A percentile compares a stretch with the other conserved stretches of the same genome.
phyloP scores from a whole-genome alignment of 2,113 vertebrate species.

The Paedocypris sp. region DNA sequence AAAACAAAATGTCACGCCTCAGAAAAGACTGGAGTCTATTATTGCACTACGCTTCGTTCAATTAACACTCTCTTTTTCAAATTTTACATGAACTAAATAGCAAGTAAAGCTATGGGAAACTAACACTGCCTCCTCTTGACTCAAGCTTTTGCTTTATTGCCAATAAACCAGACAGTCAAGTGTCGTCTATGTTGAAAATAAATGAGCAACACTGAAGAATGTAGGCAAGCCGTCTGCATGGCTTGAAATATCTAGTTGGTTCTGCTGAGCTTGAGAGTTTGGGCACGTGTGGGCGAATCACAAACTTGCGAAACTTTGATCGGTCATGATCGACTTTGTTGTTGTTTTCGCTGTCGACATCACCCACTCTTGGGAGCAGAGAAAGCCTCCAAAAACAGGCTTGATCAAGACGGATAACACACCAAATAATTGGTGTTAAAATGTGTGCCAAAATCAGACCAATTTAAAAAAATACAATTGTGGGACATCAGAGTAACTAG shows the following conservation, averaged over 20 bases:
- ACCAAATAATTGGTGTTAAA: neutral
- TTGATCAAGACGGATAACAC: conserved; percentile 13
- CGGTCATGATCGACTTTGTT: conserved; percentile 3
- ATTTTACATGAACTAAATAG: neutral
- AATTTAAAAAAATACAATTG: neutral
- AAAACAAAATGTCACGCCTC: neutral
- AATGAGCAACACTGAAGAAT: neutral
- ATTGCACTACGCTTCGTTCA: neutral
- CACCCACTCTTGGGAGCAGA: neutral
- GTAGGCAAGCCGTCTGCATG: neutral
- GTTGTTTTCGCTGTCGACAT: too few species aligned
- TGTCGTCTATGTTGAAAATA: neutral
- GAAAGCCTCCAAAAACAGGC: neutral
- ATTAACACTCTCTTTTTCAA: neutral
- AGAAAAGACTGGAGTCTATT: neutral
- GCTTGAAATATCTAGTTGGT: neutral
- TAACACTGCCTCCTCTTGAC: neutral
- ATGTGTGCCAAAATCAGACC: neutral
- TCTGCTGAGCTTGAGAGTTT: neutral
- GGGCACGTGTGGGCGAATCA: neutral
- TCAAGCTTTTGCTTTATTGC: neutral
- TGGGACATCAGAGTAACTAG: too few species aligned
- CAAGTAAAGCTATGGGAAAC: neutral
- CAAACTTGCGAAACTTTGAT: neutral
- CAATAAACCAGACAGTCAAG: neutral